phyloP scores from a whole-genome alignment of 1,140 invertebrate genomes.

The Dinoponera quadriceps region DNA sequence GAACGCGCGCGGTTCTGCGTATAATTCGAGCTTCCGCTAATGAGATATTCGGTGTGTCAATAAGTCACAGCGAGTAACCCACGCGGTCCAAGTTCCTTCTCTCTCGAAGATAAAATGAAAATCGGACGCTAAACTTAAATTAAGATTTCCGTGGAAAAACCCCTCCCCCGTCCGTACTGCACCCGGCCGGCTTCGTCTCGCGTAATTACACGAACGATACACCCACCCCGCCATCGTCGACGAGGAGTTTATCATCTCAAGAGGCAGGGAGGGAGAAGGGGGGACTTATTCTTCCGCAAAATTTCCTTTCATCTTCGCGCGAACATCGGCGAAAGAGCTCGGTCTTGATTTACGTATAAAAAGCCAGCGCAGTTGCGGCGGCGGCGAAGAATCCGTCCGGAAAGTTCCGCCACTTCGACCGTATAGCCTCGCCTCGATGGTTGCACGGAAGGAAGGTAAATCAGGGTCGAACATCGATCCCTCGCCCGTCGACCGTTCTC shows the following conservation, averaged over 20 bases:
- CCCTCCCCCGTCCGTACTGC: too few relatives aligned
- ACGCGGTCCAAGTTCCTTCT: neutral
- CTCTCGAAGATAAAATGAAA: too few relatives aligned
- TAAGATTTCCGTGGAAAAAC: too few relatives aligned
- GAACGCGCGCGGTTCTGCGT: too few relatives aligned
- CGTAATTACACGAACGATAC: slow-evolving; percentile 9
- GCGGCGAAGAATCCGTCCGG: slow-evolving; percentile 11
- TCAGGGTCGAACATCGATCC: slow-evolving; percentile 57
- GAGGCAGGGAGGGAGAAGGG: neutral
- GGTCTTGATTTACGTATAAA: slow-evolving; percentile 43
- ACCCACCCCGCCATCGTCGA: too few relatives aligned
- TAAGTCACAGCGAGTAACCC: too few relatives aligned
- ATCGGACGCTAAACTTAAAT: too few relatives aligned
- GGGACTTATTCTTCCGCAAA: slow-evolving; percentile 21
- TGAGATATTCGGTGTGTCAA: neutral
- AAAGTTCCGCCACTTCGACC: slow-evolving; percentile 18
- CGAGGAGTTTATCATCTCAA: slow-evolving; percentile 19
- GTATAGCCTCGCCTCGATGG: slow-evolving; percentile 30
- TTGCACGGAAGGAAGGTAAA: slow-evolving; percentile 23
- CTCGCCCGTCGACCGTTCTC: slow-evolving; percentile 27
- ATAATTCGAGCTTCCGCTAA: too few relatives aligned
- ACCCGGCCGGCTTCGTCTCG: too few relatives aligned
- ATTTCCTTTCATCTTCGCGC: slow-evolving; percentile 10
- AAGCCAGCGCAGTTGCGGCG: slow-evolving; percentile 7
- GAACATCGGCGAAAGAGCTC: neutral